Base-by-base conservation (phyloP, 2,888 invertebrate genomes). In the Harpagoxenus sublaevis region DNA sequence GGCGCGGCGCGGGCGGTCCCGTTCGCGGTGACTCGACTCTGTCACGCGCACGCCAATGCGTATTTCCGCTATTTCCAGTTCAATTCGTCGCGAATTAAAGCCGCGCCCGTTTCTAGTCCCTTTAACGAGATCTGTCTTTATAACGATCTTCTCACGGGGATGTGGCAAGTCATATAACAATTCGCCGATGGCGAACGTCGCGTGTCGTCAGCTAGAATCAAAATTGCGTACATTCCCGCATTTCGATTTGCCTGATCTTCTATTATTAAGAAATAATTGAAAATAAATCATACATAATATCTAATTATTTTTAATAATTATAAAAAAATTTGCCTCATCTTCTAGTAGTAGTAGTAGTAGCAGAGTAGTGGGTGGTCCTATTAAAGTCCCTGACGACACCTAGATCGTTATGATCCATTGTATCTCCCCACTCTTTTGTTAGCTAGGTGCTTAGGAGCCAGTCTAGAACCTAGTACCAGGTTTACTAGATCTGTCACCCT, bases 31-130 rank as follows among this genome's bases (percentile, higher is more conserved):
- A 23, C 18, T 63, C 15, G 42, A 23, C 18, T 63, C 15, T 35
- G 48, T 68, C 48, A 48, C 28, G 60, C n/a, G 48, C 48, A 48
- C 28, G 60, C n/a, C 42, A 74, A 71, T 28, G 55, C 57, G 18
- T 45, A 10, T 15, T 48, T 75, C 35, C 62, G 63, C 31, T 15
- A 12, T 75, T 75, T 75, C 62, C 51, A 63, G 63, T 51, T 63
- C 63, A 12, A 31, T 51, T 51, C 18, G 35, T 42, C 57, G 15
- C 45, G 28, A 62, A 23, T 62, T 35, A 51, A 51, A 63, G 35
- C 45, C 10, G n/a, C 28, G 18, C n/a, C 18, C 42, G 28, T n/a
- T 35, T 71, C 2, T 1, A 18, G 1, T 12, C 15, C 53, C 12
- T 23, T 60, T n/a, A 31, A 45, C 12, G 35, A 63, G 5, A 48